These are phyloP conservation scores for Mus spicilegus DNA, from an alignment of 2,113 vertebrate species.

Conservation along the genomic window DNA sequence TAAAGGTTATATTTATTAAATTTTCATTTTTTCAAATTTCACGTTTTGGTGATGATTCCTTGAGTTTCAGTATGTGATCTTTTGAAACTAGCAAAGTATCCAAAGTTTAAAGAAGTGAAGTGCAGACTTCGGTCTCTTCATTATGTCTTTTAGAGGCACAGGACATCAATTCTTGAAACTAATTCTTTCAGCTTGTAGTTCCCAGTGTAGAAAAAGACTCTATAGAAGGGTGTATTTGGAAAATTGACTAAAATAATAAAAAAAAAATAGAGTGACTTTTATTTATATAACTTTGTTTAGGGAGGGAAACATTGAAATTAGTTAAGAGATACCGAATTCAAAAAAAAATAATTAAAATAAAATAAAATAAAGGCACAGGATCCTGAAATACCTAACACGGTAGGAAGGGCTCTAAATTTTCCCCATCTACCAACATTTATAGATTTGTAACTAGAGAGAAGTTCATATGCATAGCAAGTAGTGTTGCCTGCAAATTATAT, in stretches of 20 bases:
- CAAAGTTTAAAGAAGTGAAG: conserved; percentile 14
- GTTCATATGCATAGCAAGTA: conserved; percentile 11
- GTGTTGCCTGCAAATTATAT: conserved; percentile 30
- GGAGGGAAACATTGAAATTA: background rate
- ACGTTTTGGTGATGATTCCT: conserved; percentile 28
- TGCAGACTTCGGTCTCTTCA: background rate
- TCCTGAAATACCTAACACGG: conserved; percentile 29
- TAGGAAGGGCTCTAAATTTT: background rate
- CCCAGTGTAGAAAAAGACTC: conserved; percentile 52
- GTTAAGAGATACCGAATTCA: background rate
- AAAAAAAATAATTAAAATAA: background rate
- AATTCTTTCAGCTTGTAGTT: conserved; percentile 25
- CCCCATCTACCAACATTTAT: conserved; percentile 4
- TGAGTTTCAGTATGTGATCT: conserved; percentile 19
- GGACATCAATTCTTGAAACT: background rate
- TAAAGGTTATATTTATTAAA: background rate
- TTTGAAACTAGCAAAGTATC: conserved; percentile 6
- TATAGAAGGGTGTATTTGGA: conserved; percentile 43
- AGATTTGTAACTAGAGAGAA: conserved; percentile 17
- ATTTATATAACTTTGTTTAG: background rate
- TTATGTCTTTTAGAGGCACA: background rate
- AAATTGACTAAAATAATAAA: conserved; percentile 40
- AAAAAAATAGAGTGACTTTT: background rate
- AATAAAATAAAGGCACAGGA: background rate
- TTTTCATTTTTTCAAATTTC: conserved; percentile 40